Evolutionary conservation across 2,888 invertebrate genomes (phyloP).

Genomic region (Orthosia gracilis): DNA sequence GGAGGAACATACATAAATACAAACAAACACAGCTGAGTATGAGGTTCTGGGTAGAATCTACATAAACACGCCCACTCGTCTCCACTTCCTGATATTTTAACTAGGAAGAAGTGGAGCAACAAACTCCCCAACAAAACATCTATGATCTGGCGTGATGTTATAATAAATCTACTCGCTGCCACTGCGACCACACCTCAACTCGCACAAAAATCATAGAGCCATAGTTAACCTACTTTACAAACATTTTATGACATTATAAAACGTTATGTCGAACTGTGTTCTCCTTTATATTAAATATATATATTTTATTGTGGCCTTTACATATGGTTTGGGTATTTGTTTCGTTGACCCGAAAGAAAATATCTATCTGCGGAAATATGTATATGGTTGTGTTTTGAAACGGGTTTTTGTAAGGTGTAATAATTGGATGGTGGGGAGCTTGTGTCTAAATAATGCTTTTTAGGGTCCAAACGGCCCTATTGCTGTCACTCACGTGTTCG

Average conservation of each 20-base stretch:
- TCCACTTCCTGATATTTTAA: too few relatives aligned
- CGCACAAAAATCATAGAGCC: constrained; percentile 66
- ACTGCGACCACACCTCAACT: constrained; percentile 37
- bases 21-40: too few relatives aligned
- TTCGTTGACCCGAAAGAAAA: constrained; percentile 18
- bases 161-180: constrained; percentile 45
- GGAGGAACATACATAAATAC: too few relatives aligned
- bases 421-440: too few relatives aligned
- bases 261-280: constrained; percentile 58
- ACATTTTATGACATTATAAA: constrained; percentile 69
- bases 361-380: constrained; percentile 12
- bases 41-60: too few relatives aligned
- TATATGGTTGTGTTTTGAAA: constrained; percentile 7
- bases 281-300: constrained; percentile 44
- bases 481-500: too few relatives aligned
- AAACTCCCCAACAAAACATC: too few relatives aligned
- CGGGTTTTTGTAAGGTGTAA: neutral
- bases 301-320: constrained; percentile 14
- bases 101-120: too few relatives aligned
- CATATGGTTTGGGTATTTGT: too few relatives aligned
- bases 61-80: too few relatives aligned
- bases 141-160: neutral
- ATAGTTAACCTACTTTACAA: constrained; percentile 72
- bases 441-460: too few relatives aligned
- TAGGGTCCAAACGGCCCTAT: too few relatives aligned